Percentiles rank a stretch among this genome's conserved stretches.
Conservation (phyloP, 1,140 invertebrate genomes). For the Heliconius congener region DNA sequence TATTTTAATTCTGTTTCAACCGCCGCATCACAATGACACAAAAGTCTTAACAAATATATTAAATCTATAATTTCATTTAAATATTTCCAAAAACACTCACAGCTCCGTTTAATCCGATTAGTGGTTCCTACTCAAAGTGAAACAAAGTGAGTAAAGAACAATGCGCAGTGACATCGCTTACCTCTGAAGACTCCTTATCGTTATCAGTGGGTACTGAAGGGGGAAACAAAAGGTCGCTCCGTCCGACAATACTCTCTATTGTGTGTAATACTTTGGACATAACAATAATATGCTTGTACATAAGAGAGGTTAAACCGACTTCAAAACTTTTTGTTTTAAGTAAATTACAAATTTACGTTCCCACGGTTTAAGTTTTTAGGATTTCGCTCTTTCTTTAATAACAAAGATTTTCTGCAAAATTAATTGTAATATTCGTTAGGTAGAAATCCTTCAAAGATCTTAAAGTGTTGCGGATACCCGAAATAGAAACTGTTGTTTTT, state of each 20-base stretch:
- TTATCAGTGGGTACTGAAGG: neutral
- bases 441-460: too few relatives aligned
- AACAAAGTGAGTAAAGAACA: neutral
- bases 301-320: neutral
- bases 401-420: neutral
- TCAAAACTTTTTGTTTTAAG: neutral
- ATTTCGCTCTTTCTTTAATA: neutral
- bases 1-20: too few relatives aligned
- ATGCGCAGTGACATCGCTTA: neutral
- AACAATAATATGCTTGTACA: neutral
- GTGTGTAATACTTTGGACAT: neutral
- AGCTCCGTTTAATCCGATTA: neutral
- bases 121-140: neutral
- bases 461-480: too few relatives aligned
- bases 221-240: neutral
- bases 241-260: neutral
- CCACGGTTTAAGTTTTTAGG: neutral
- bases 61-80: neutral
- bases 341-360: neutral
- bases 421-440: too few relatives aligned
- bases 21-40: neutral
- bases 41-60: neutral
- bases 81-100: neutral
- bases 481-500: too few relatives aligned
- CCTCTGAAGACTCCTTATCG: neutral